Conservation (phyloP, 2,797 vertebrate genomes). For the Glossophaga mutica region DNA sequence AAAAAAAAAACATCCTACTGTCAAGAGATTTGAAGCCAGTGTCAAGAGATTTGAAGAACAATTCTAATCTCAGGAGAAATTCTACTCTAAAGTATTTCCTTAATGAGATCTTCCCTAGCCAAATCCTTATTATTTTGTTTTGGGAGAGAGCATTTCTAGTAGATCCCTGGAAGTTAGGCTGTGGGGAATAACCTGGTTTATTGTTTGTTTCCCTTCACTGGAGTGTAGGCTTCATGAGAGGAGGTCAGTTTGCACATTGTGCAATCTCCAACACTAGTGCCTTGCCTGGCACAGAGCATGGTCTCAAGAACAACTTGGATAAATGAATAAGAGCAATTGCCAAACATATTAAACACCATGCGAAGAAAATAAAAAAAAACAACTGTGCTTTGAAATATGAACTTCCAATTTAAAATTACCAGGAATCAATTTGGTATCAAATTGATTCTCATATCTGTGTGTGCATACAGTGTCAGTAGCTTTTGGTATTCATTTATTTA, state of each 20-base stretch:
- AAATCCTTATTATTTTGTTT: conserved; percentile 59
- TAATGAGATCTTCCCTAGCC: background rate
- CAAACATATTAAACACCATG: background rate
- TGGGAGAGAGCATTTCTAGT: background rate
- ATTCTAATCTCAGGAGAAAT: conserved; percentile 42
- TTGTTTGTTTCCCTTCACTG: background rate
- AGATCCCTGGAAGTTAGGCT: background rate
- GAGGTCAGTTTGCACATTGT: background rate
- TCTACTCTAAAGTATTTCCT: background rate
- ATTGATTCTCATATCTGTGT: background rate
- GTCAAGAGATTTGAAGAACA: conserved; percentile 46
- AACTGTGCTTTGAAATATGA: background rate
- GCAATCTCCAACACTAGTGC: background rate
- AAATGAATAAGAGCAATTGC: background rate
- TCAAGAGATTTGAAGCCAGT: conserved; percentile 36
- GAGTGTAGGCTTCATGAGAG: background rate
- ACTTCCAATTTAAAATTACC: background rate
- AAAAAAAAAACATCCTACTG: background rate
- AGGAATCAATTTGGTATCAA: background rate
- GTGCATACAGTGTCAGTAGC: background rate
- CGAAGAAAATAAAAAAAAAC: background rate
- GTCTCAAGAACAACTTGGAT: background rate
- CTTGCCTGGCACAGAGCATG: background rate
- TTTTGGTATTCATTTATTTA: background rate
- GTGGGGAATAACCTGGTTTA: background rate